Conservation (phyloP, 2,113 vertebrate species). For the Oostethus manadensis region DNA sequence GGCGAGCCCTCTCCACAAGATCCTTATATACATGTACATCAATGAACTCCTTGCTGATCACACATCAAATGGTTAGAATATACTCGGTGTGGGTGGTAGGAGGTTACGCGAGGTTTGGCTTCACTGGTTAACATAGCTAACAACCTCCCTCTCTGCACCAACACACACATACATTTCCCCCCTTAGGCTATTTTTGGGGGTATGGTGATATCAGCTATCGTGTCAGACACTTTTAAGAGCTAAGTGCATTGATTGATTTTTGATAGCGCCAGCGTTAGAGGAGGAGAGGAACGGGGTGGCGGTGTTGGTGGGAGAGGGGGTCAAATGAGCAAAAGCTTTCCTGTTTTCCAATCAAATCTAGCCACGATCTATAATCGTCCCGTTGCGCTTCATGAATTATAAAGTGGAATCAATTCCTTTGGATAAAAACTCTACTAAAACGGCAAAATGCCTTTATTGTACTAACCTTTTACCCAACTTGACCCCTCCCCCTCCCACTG, state of each 20-base stretch:
- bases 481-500: neutral
- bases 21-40: too few relatives aligned
- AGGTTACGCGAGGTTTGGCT: slow-evolving; percentile 6
- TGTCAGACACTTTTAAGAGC: slow-evolving; percentile 67
- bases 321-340: slow-evolving; percentile 59
- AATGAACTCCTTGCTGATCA: slow-evolving; percentile 46
- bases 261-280: slow-evolving; percentile 58
- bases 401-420: slow-evolving; percentile 58
- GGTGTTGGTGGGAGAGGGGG: slow-evolving; percentile 16
- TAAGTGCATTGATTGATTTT: slow-evolving; percentile 72
- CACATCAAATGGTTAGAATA: slow-evolving; percentile 27
- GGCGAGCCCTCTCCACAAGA: too few relatives aligned
- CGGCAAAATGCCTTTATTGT: slow-evolving; percentile 37
- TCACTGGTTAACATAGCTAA: slow-evolving; percentile 16
- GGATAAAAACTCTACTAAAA: slow-evolving; percentile 57
- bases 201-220: slow-evolving; percentile 54
- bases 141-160: slow-evolving; percentile 10
- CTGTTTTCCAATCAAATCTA: slow-evolving; percentile 65
- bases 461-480: slow-evolving; percentile 20
- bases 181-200: slow-evolving; percentile 58
- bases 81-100: slow-evolving; percentile 1
- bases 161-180: slow-evolving; percentile 20
- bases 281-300: slow-evolving; percentile 2
- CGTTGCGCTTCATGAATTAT: slow-evolving; percentile 64
- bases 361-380: slow-evolving; percentile 56